A percentile compares a stretch with the other conserved stretches of the same genome.
These are phyloP conservation scores for Zaprionus davidi DNA, from an alignment of 1,140 invertebrate species.

Conservation along the genomic window DNA sequence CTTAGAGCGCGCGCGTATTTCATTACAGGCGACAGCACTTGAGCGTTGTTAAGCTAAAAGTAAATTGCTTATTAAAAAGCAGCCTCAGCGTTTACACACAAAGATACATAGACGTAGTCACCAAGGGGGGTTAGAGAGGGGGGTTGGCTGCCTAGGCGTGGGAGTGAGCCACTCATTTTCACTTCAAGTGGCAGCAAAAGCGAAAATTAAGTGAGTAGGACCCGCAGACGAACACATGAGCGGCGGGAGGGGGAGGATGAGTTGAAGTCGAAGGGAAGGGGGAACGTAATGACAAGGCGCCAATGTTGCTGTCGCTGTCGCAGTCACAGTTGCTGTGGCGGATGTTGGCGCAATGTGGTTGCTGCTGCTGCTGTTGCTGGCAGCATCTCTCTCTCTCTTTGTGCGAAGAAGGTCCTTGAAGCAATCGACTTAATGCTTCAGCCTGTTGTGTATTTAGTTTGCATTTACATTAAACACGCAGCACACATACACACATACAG, in stretches of 20 bases:
- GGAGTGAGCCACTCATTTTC: constrained; percentile 71
- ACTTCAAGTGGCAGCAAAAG: constrained; percentile 69
- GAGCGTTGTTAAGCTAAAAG: constrained; percentile 75
- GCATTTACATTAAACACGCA: constrained; percentile 71
- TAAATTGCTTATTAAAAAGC: constrained; percentile 83
- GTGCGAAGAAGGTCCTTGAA: constrained; percentile 69
- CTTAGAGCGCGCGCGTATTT: constrained; percentile 62
- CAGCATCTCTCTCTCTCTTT: constrained; percentile 10
- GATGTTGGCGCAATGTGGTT: background rate
- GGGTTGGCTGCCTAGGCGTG: background rate
- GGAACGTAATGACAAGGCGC: constrained; percentile 64
- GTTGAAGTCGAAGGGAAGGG: constrained; percentile 22
- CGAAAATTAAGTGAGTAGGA: constrained; percentile 56
- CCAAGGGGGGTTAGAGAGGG: background rate
- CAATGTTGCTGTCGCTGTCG: constrained; percentile 18
- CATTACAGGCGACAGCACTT: constrained; percentile 67
- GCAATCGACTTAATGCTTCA: constrained; percentile 80
- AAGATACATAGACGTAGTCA: constrained; percentile 21
- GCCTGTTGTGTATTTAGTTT: constrained; percentile 78
- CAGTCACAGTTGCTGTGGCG: background rate
- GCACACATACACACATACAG: background rate
- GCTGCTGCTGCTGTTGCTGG: background rate
- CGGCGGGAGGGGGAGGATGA: no score
- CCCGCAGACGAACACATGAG: constrained; percentile 58
- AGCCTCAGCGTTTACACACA: constrained; percentile 43